Evolutionary conservation across 2,888 invertebrate species (phyloP).

Genomic region (Cristatella mucedo): DNA sequence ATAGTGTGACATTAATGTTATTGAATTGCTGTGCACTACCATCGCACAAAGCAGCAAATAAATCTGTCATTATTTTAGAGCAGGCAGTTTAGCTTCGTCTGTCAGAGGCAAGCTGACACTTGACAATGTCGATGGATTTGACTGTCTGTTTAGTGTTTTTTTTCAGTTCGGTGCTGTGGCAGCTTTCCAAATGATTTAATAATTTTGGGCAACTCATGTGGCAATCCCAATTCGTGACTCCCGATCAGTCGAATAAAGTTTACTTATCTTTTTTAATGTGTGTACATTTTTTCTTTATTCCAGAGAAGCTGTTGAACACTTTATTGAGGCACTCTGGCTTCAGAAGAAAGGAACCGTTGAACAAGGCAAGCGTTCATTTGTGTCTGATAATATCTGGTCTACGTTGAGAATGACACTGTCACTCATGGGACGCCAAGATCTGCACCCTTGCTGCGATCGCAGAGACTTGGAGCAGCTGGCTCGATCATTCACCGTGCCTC

Average conservation of each 20-base stretch:
- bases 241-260: slow-evolving; percentile 2
- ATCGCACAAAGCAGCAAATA: no score
- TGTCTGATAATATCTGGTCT: slow-evolving; percentile 87
- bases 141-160: no score
- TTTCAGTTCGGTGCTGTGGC: background rate
- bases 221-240: background rate
- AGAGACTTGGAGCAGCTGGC: slow-evolving; percentile 38
- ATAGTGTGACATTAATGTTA: no score
- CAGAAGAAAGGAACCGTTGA: slow-evolving; percentile 56
- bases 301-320: slow-evolving; percentile 86
- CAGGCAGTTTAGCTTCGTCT: no score
- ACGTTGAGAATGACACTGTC: slow-evolving; percentile 72
- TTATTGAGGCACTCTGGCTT: slow-evolving; percentile 76
- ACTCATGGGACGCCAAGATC: slow-evolving; percentile 50
- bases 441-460: slow-evolving; percentile 44
- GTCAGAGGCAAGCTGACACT: no score
- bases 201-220: no score
- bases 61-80: no score
- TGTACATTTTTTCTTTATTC: slow-evolving; percentile 11
- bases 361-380: slow-evolving; percentile 40
- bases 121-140: no score
- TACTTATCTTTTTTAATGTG: background rate
- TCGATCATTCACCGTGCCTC: slow-evolving; percentile 32
- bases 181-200: no score
- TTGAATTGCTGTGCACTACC: no score